Percentiles rank a stretch among this genome's conserved stretches.
Conservation (phyloP, 2,888 invertebrate genomes). For the Mythimna albipuncta region DNA sequence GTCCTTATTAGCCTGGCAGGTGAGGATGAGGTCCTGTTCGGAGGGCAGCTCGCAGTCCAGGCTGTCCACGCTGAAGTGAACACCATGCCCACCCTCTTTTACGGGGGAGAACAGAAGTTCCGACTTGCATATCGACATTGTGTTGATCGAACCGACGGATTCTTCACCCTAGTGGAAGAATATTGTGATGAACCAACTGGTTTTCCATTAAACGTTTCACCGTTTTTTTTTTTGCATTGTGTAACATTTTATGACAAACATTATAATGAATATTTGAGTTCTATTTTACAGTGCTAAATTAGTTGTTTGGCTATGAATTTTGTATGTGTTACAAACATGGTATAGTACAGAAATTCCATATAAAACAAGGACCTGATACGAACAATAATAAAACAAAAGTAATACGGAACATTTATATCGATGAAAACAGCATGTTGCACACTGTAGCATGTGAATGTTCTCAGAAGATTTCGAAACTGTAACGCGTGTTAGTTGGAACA, state of each 20-base stretch:
- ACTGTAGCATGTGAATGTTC: constrained; percentile 73
- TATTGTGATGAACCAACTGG: not conserved
- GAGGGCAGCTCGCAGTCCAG: constrained; percentile 96
- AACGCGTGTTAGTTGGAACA: constrained; percentile 81
- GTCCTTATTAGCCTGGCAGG: constrained; percentile 97
- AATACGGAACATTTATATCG: constrained; percentile 40
- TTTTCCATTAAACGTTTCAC: not conserved
- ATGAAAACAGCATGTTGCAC: constrained; percentile 60
- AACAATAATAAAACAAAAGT: constrained; percentile 35
- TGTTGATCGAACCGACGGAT: constrained; percentile 93
- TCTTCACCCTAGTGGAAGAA: constrained; percentile 92
- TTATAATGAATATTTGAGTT: not conserved
- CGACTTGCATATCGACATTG: constrained; percentile 97
- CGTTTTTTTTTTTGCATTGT: not conserved
- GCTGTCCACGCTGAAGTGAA: constrained; percentile 97
- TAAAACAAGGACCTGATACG: constrained; percentile 14
- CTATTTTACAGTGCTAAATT: not conserved
- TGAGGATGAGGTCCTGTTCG: constrained; percentile 96
- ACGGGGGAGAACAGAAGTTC: constrained; percentile 97
- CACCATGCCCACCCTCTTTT: constrained; percentile 94
- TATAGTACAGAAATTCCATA: not conserved
- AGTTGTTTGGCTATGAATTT: not conserved
- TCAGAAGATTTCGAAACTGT: constrained; percentile 83
- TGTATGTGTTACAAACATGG: not conserved
- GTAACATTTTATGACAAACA: not conserved